Evolutionary conservation across 2,113 vertebrate genomes (phyloP), one percentile per base, ranked within the genome.

Genomic region (Phyllostomus hastatus): DNA sequence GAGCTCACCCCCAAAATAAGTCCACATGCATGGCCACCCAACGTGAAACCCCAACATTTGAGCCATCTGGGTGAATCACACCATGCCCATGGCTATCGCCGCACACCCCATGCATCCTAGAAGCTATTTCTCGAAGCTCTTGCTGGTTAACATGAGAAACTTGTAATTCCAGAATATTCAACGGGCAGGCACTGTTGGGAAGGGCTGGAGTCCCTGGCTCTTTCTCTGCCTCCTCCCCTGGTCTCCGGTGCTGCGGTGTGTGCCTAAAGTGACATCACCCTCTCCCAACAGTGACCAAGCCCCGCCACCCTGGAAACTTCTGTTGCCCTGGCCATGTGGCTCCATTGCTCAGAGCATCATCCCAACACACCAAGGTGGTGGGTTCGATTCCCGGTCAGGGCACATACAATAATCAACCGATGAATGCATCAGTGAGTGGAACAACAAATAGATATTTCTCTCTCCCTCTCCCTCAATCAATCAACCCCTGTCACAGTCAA

Each of bases 21-120:
- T 73, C 33, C 14, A 20, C 14, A 19, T 2, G 0, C 7, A 1
- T 4, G 73, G 59, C 20, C 12, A 20, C 26, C 4, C 4, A 52
- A 64, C 10, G 12, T 15, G 64, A 66, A 61, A 41, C 19, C 17
- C 43, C 41, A 43, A 15, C 10, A 19, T 48, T 28, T 76, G 41
- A 75, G 52, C 41, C 73, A 5, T 16, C 52, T 31, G 5, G 20
- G 64, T 14, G 79, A 48, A 46, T 46, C 41, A 17, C 0, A 5
- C 33, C 16, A 38, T 2, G 20, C 35, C 35, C 57, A 61, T 20
- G 4, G 66, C 2, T 61, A 4, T 38, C 6, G 19, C n/a, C 54
- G n/a, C 10, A 61, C 66, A 41, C 1, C n/a, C 38, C 26, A 24
- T 6, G 5, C 38, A 61, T 14, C 84, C 54, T 4, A 28, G 75